Evolutionary conservation across 2,888 invertebrate species (phyloP), one percentile per base, ranked within the genome.

Genomic region (Noctua janthe): DNA sequence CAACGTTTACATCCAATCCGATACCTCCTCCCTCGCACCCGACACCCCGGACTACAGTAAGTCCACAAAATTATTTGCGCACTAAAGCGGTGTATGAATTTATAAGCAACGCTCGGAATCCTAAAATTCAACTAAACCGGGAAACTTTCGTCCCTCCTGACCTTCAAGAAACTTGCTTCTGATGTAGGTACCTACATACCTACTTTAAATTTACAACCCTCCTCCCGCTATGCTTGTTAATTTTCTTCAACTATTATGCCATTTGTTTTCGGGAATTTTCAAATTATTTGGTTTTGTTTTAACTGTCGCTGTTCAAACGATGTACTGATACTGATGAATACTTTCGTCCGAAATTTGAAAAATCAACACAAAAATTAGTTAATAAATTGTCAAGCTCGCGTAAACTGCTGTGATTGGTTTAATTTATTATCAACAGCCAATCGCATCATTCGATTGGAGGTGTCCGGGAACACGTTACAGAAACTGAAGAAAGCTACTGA

Each of bases 91-190:
- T 87, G 76, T 87, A 89, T 87, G 87, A 89, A 88, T 89, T 87
- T 79, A 90, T 87, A 89, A 89, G 82, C 89, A 85, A 80, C 62
- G 70, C 73, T 59, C 81, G 82, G 90, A 87, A 89, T 90, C 81
- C 87, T 87, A 82, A 89, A 88, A 90, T 90, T 89, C 90, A 89
- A 90, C 87, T 89, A 88, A 84, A 79, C 79, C 70, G 88, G 49
- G 79, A 82, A 90, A 89, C 71, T 90, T 90, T 76, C 69, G 73
- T 76, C 81, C 82, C 80, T 77, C 71, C 59, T 83, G 81, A 83
- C 90, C 87, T 88, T 84, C 82, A 71, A 82, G 82, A 75, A 82
- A 84, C 89, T 89, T 89, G 73, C 59, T 74, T 54, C 67, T 83
- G 86, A 82, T 76, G 77, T 82, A 83, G 66, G 66, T 70, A 81